Percentiles rank a stretch among this genome's conserved stretches.
Conservation (phyloP, 2,113 vertebrate species). For the Nipponia nippon region DNA sequence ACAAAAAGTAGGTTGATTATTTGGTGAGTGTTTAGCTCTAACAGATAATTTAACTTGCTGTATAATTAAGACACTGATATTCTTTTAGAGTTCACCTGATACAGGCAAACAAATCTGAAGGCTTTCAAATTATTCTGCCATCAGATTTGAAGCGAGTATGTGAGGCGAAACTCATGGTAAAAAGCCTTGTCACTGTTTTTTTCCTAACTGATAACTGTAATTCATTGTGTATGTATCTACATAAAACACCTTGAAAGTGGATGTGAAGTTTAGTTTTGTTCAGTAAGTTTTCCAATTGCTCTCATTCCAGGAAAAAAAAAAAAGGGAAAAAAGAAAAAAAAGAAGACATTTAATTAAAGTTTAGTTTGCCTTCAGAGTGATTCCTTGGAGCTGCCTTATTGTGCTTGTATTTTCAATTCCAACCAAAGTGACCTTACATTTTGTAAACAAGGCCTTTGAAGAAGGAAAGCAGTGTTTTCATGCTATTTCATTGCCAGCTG, state of each 20-base stretch:
- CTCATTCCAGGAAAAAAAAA: not conserved
- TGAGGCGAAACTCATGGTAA: not conserved
- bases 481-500: slow-evolving; percentile 1
- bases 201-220: not conserved
- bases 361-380: not conserved
- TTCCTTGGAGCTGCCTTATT: slow-evolving; percentile 2
- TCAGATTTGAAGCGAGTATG: not conserved
- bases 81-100: not conserved
- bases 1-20: slow-evolving; percentile 42
- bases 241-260: not conserved
- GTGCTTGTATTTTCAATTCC: slow-evolving; percentile 8
- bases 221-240: not conserved
- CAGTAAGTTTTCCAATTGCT: not conserved
- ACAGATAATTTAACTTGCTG: not conserved
- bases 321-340: rapidly evolving
- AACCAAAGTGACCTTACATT: slow-evolving; percentile 33
- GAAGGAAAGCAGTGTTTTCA: not conserved
- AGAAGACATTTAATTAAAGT: not conserved
- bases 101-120: not conserved
- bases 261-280: not conserved
- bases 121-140: not conserved
- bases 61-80: slow-evolving; percentile 28
- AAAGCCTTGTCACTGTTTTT: not conserved
- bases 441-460: slow-evolving; percentile 44
- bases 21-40: not conserved